Percentiles rank a stretch among this genome's conserved stretches.
Evolutionary conservation across 2,797 vertebrate genomes (phyloP).

Genomic region (Myiothlypis coronata): DNA sequence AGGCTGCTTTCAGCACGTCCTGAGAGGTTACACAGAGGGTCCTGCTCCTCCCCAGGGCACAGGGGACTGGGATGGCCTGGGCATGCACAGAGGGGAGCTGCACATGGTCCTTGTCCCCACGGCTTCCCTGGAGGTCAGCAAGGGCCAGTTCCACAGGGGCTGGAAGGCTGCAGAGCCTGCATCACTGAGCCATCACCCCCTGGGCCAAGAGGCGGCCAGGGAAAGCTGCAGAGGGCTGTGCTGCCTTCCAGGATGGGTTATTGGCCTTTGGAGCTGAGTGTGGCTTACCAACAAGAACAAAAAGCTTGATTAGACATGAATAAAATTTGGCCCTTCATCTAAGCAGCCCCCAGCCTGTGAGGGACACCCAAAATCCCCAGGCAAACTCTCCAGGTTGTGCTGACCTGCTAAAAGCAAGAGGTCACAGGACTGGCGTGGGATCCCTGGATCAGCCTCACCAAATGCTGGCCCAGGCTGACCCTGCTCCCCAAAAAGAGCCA

Average conservation of each 20-base stretch:
- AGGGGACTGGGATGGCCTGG: not conserved
- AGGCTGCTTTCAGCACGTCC: not conserved
- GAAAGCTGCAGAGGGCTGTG: not conserved
- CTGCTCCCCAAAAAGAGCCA: not conserved
- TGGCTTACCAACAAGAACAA: not conserved
- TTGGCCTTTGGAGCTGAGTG: not conserved
- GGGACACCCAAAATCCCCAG: not conserved
- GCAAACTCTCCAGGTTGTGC: not conserved
- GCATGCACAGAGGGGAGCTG: not conserved
- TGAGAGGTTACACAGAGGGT: not conserved
- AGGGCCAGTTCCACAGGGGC: not conserved
- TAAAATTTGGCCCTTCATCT: not conserved
- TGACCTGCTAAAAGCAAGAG: not conserved
- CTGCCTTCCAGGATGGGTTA: not conserved
- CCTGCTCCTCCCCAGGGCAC: fast-evolving
- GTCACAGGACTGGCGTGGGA: fast-evolving
- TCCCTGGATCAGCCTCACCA: not conserved
- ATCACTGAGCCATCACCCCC: fast-evolving
- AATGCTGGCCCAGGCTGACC: not conserved
- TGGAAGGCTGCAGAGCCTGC: fast-evolving
- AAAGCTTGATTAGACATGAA: fast-evolving
- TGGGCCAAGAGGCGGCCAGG: not conserved
- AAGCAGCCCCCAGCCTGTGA: not conserved
- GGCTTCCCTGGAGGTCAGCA: not conserved
- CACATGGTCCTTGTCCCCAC: not conserved